Conservation (phyloP, 2,797 vertebrate species). For the Phoxinus dragarum region DNA sequence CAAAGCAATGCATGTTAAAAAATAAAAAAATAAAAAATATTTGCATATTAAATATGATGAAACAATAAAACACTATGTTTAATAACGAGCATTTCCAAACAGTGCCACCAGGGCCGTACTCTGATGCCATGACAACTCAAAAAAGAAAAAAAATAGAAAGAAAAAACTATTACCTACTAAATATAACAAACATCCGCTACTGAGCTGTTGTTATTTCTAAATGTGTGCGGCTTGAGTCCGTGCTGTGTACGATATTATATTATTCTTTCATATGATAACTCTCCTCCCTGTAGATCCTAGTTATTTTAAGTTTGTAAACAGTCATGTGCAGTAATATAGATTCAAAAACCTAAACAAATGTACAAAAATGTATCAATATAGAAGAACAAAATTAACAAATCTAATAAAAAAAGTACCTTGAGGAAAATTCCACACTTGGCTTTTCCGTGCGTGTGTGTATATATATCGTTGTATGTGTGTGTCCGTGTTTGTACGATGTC, state of each 20-base stretch:
- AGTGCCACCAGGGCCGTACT: constrained; percentile 73
- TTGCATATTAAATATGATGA: constrained; percentile 80
- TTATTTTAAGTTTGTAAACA: constrained; percentile 85
- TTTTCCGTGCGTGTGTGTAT: constrained; percentile 55
- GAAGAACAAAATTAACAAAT: constrained; percentile 70
- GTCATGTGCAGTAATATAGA: constrained; percentile 76
- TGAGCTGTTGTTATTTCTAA: constrained; percentile 80
- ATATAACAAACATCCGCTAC: constrained; percentile 78
- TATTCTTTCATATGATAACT: constrained; percentile 62
- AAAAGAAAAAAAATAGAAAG: constrained; percentile 43
- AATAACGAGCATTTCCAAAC: constrained; percentile 72
- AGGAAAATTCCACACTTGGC: constrained; percentile 68
- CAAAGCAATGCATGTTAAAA: constrained; percentile 79
- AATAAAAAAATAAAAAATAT: constrained; percentile 81
- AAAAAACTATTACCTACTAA: constrained; percentile 59
- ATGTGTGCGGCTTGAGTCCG: constrained; percentile 79
- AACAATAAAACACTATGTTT: constrained; percentile 6
- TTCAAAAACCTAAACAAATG: constrained; percentile 77
- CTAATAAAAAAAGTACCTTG: constrained; percentile 59
- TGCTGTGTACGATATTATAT: constrained; percentile 59
- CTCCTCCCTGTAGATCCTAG: constrained; percentile 82
- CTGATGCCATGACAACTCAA: constrained; percentile 63
- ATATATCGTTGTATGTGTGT: constrained; percentile 49
- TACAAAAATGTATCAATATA: constrained; percentile 71
- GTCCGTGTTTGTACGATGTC: constrained; percentile 50